These are phyloP conservation scores for Paracanthobrama guichenoti DNA, from an alignment of 2,113 vertebrate species.

Conservation along the genomic window DNA sequence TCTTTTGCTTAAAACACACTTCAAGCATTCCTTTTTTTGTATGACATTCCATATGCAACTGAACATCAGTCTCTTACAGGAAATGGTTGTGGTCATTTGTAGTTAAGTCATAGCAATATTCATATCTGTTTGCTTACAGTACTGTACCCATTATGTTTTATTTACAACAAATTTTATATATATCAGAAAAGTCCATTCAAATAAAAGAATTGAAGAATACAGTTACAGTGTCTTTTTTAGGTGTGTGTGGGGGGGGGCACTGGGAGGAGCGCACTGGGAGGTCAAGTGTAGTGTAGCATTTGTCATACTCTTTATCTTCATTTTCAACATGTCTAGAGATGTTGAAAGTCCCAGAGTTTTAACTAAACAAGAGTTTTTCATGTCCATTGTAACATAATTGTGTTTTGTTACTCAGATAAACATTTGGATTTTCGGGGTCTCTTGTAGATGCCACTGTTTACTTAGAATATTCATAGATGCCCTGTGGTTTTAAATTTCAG, in stretches of 20 bases:
- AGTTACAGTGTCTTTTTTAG: not conserved
- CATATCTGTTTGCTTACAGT: not conserved
- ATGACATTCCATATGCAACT: slow-evolving; percentile 60
- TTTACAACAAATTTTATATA: slow-evolving; percentile 40
- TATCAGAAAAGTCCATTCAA: slow-evolving; percentile 45
- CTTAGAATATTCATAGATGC: no score
- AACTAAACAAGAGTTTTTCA: slow-evolving; percentile 2
- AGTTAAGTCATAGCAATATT: not conserved
- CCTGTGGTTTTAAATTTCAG: no score
- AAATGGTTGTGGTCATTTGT: slow-evolving; percentile 58
- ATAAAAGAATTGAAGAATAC: slow-evolving; percentile 14
- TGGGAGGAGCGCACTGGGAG: not conserved
- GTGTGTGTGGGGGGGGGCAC: not conserved
- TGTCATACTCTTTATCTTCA: not conserved
- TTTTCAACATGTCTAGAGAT: slow-evolving; percentile 12
- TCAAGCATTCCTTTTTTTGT: slow-evolving; percentile 67
- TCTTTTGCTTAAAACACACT: slow-evolving; percentile 52
- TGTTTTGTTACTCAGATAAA: slow-evolving; percentile 31
- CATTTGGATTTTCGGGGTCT: slow-evolving; percentile 14
- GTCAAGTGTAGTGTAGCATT: not conserved
- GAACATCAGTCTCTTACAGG: slow-evolving; percentile 47
- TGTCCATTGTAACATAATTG: slow-evolving; percentile 1
- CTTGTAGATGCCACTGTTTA: slow-evolving; percentile 12
- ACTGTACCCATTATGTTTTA: slow-evolving; percentile 55
- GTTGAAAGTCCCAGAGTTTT: slow-evolving; percentile 11